These are phyloP conservation scores for Hydropsyche tenuis DNA, from an alignment of 1,140 invertebrate species.

Conservation along the genomic window DNA sequence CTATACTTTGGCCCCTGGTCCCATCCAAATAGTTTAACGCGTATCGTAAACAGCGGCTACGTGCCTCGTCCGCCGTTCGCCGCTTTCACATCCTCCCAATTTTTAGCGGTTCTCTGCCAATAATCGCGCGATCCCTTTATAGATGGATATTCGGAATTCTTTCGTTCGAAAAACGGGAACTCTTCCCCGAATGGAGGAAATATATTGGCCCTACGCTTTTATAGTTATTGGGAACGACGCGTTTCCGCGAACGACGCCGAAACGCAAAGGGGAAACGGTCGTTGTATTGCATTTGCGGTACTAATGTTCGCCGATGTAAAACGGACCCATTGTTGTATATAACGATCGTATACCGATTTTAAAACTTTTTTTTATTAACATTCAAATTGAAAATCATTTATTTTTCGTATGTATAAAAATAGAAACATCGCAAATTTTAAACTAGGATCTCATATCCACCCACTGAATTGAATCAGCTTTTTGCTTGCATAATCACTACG, in stretches of 20 bases:
- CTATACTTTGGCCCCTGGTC: conserved; percentile 29
- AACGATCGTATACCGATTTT: no score
- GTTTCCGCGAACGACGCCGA: conserved; percentile 29
- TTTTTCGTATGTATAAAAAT: no score
- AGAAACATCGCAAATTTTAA: no score
- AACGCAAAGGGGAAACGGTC: conserved; percentile 35
- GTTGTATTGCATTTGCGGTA: conserved; percentile 40
- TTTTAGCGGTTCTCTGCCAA: conserved; percentile 22
- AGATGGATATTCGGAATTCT: conserved; percentile 44
- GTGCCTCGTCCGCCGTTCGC: conserved; percentile 11
- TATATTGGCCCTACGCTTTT: conserved; percentile 48
- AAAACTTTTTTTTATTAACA: no score
- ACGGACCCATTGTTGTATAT: no score
- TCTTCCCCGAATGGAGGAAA: conserved; percentile 45
- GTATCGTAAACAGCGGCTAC: conserved; percentile 47
- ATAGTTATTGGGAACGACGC: conserved; percentile 46
- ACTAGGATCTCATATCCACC: no score
- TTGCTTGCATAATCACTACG: conserved; percentile 1
- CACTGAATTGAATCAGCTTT: not conserved
- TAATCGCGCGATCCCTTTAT: conserved; percentile 31
- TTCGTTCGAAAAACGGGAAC: not conserved
- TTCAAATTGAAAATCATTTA: no score
- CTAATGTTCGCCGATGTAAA: conserved; percentile 17
- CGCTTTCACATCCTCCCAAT: not conserved
- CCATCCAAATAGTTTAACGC: conserved; percentile 42